Evolutionary conservation across 1,140 invertebrate genomes (phyloP), one percentile per base, ranked within the genome.

Genomic region (Macrocentrus cingulum): DNA sequence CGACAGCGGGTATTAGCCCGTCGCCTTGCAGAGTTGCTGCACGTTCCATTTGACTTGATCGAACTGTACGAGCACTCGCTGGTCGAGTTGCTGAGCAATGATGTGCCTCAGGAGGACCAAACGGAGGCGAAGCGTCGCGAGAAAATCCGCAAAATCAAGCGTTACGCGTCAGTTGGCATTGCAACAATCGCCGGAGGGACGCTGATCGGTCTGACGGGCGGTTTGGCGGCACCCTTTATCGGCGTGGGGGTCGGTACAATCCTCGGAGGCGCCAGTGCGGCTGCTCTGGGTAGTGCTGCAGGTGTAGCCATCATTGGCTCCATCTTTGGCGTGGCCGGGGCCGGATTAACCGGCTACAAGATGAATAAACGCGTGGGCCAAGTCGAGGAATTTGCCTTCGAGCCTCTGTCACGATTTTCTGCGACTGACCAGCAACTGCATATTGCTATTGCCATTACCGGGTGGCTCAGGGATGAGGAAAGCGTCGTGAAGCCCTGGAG

Each of bases 331-430:
- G 84, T 86, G 5, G 87, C 87, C 57, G 87, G 87, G 22, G 87
- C 86, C 49, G 85, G 86, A 29, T 70, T 88, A 13, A 82, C 85
- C 65, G 85, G 86, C 18, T 87, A 84, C 65, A 88, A 88, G 75
- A 89, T 89, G 87, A 84, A 88, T 53, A 87, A 85, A 69, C 69
- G 87, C 59, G 84, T 88, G 46, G 87, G 87, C 16, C 84, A 85
- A 61, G 80, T 88, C n/a, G 86, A 88, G 75, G 86, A 89, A 68
- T 89, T 89, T 77, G 79, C 77, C 42, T 88, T 89, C 69, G 82
- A 85, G 51, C 79, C 81, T 18, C 61, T 89, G 16, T 72, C 75
- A 3, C 64, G 66, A 45, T 67, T 69, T 46, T 70, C 76, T 29
- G 59, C 66, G 8, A 63, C 61, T 6, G 66, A 71, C 23, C 69